phyloP scores from a whole-genome alignment of 1,140 invertebrate genomes.

The Philotrypesis tridentata region DNA sequence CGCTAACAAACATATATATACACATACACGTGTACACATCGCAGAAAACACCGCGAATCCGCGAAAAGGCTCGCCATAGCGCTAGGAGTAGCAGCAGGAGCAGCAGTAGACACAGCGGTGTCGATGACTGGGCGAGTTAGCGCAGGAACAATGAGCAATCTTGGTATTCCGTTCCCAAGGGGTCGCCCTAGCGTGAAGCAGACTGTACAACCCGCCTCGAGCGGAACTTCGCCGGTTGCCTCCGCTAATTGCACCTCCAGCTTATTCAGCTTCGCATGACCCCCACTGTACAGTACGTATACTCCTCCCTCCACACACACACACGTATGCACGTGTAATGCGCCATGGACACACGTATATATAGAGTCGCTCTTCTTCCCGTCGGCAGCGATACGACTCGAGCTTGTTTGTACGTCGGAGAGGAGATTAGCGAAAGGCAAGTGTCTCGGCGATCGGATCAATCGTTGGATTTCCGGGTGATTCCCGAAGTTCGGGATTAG shows the following conservation, averaged over 20 bases:
- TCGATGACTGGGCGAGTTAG: slow-evolving; percentile 16
- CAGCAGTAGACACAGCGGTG: no score
- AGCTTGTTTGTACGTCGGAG: no score
- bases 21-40: no score
- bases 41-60: no score
- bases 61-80: neutral
- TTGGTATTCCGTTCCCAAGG: slow-evolving; percentile 68
- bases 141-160: slow-evolving; percentile 65
- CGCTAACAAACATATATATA: no score
- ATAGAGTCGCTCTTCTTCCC: no score
- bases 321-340: neutral
- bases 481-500: neutral
- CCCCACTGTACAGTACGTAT: neutral
- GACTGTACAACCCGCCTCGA: slow-evolving; percentile 38
- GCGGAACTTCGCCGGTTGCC: slow-evolving; percentile 71
- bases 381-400: no score
- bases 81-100: no score
- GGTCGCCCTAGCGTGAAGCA: slow-evolving; percentile 66
- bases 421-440: neutral
- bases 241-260: slow-evolving; percentile 68
- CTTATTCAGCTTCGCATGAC: slow-evolving; percentile 54
- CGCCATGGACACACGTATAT: no score
- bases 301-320: neutral
- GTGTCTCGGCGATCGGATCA: neutral
- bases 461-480: neutral